These are phyloP conservation scores for Limnephilus auricula DNA, from an alignment of 2,888 invertebrate species.

Conservation along the genomic window DNA sequence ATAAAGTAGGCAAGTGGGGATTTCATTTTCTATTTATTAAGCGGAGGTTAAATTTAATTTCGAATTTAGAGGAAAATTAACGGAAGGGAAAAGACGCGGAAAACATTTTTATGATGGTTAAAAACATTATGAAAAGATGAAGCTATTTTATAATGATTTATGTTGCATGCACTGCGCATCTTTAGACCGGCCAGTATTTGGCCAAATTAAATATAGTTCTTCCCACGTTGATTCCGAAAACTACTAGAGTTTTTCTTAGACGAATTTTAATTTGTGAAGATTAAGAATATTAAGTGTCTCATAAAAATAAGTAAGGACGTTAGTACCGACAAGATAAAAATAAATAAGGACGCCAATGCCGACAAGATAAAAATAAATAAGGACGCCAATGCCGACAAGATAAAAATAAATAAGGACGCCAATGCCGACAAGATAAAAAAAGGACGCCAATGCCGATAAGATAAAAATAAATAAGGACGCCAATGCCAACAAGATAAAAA, in stretches of 20 bases:
- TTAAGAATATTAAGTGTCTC: background rate
- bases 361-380: background rate
- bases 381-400: background rate
- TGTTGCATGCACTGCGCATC: background rate
- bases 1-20: too few species aligned
- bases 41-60: background rate
- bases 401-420: background rate
- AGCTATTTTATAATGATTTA: background rate
- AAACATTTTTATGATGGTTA: background rate
- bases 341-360: background rate
- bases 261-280: background rate
- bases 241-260: background rate
- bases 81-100: background rate
- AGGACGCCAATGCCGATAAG: too few species aligned
- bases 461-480: background rate
- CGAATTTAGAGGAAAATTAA: background rate
- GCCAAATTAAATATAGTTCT: conserved; percentile 5
- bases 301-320: background rate
- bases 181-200: background rate
- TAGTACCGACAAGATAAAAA: background rate
- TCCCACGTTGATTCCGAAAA: conserved; percentile 17
- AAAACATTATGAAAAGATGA: background rate
- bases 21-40: background rate
- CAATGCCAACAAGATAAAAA: background rate
- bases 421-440: background rate